Percentiles rank a stretch among this genome's conserved stretches.
Conservation (phyloP, 1,140 invertebrate species). For the Holotrichia oblita region DNA sequence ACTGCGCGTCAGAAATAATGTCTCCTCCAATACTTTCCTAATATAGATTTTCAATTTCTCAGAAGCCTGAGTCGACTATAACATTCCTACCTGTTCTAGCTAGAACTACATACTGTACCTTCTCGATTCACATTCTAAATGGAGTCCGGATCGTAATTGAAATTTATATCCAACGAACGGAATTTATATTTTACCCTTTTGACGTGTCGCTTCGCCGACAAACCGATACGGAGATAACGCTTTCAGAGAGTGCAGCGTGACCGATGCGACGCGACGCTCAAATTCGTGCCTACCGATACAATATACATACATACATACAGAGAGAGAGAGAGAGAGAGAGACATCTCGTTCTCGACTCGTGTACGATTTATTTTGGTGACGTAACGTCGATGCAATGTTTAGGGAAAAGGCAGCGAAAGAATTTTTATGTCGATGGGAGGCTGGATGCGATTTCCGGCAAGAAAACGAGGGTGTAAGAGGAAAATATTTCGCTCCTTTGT, state of each 20-base stretch:
- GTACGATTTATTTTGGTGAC: slow-evolving; percentile 16
- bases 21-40: too few species aligned
- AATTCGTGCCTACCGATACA: neutral
- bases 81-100: neutral
- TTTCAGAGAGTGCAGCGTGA: slow-evolving; percentile 13
- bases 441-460: slow-evolving; percentile 3
- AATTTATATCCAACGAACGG: slow-evolving; percentile 19
- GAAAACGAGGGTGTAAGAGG: neutral
- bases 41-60: too few species aligned
- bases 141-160: slow-evolving; percentile 18
- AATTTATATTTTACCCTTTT: slow-evolving; percentile 30
- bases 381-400: neutral
- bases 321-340: too few species aligned
- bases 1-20: too few species aligned
- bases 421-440: slow-evolving; percentile 20
- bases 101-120: neutral
- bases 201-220: slow-evolving; percentile 14
- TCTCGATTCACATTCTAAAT: slow-evolving; percentile 8
- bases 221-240: slow-evolving; percentile 22
- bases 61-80: too few species aligned
- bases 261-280: neutral
- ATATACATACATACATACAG: slow-evolving; percentile 3
- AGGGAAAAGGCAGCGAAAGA: neutral
- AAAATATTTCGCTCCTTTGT: too few species aligned
- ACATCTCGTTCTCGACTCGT: neutral